A percentile compares a stretch with the other conserved stretches of the same genome.
Conservation (phyloP, 2,888 invertebrate genomes). For the Seira sanloemensis region DNA sequence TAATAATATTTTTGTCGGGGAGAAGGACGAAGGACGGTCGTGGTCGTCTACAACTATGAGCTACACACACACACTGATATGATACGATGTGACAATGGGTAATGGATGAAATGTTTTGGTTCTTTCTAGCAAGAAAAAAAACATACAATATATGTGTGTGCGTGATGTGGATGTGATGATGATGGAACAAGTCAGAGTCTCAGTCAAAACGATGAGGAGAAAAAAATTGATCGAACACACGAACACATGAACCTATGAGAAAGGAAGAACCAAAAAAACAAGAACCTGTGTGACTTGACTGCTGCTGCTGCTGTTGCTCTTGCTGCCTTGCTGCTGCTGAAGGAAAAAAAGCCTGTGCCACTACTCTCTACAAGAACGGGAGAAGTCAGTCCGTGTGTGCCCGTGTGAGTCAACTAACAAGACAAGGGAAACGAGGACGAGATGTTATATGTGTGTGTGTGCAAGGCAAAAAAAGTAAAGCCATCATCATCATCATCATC, state of each 20-base stretch:
- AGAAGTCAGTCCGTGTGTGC: neutral
- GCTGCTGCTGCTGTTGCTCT: neutral
- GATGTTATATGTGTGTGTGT: neutral
- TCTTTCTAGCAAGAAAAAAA: neutral
- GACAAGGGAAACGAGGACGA: conserved; percentile 8
- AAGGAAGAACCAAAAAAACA: neutral
- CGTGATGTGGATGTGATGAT: too few relatives aligned
- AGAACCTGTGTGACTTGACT: too few relatives aligned
- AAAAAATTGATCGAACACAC: conserved; percentile 40
- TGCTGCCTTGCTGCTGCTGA: neutral
- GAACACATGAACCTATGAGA: conserved; percentile 14
- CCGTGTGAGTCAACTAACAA: neutral
- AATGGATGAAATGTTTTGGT: conserved; percentile 43
- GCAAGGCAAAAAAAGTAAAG: neutral
- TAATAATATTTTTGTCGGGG: neutral
- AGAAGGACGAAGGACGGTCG: conserved; percentile 29
- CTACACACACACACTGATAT: conserved; percentile 21
- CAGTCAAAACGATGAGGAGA: too few relatives aligned
- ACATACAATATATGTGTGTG: too few relatives aligned
- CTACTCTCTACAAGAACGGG: neutral
- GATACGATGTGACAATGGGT: conserved; percentile 51
- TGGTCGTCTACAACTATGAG: neutral
- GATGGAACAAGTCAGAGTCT: too few relatives aligned
- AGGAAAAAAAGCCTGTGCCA: neutral
- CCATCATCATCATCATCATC: neutral